Conservation (phyloP, 2,113 vertebrate genomes). For the Hypanus sabinus region DNA sequence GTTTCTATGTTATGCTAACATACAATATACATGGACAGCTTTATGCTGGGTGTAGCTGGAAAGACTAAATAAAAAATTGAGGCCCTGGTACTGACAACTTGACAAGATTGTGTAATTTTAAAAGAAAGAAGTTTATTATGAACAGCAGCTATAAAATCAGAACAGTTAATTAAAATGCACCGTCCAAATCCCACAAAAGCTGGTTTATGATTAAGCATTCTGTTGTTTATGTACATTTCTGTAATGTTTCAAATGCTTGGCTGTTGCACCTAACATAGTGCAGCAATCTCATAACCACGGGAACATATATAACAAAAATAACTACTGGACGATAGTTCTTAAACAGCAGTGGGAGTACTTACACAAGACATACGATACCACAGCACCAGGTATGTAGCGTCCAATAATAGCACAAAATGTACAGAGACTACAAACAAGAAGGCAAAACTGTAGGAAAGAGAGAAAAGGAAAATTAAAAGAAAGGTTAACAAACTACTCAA, state of each 20-base stretch:
- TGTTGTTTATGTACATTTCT: not conserved
- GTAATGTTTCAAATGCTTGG: not conserved
- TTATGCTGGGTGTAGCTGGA: not conserved
- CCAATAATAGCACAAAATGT: conserved; percentile 86
- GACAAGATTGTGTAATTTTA: not conserved
- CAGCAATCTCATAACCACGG: not conserved
- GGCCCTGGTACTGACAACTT: not conserved
- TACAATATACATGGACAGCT: not conserved
- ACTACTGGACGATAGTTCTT: not conserved
- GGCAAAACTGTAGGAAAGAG: conserved; percentile 71
- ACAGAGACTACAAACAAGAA: conserved; percentile 90
- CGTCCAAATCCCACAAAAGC: not conserved
- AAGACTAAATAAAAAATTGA: not conserved
- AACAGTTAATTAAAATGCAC: not conserved
- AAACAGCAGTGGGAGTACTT: conserved; percentile 52
- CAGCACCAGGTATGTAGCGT: conserved; percentile 91
- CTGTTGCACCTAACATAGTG: not conserved
- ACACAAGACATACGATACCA: conserved; percentile 84
- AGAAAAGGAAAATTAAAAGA: not conserved
- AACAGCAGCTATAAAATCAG: not conserved
- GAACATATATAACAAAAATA: not conserved
- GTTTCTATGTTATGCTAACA: too few relatives aligned
- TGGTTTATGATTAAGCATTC: not conserved
- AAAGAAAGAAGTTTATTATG: not conserved
- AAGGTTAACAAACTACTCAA: not conserved